Evolutionary conservation across 2,888 invertebrate species (phyloP).

Genomic region (Drosophila mimetica): DNA sequence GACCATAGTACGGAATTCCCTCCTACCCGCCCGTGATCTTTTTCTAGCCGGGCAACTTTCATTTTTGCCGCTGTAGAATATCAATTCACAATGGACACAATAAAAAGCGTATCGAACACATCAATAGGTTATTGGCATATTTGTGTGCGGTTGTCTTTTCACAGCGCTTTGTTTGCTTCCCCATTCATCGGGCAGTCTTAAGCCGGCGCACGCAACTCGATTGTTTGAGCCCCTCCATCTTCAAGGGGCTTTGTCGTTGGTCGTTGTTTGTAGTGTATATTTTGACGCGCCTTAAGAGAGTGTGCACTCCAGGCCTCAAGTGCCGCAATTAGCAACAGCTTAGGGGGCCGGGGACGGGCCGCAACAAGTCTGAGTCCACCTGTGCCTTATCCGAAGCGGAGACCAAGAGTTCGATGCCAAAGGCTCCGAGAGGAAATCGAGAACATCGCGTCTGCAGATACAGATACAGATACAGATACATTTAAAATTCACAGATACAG

Average conservation of each 20-base stretch:
- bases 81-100: constrained; percentile 56
- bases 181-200: constrained; percentile 26
- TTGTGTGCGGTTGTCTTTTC: constrained; percentile 34
- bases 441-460: not conserved
- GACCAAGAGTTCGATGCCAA: constrained; percentile 7
- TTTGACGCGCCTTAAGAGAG: constrained; percentile 63
- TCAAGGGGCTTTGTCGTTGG: constrained; percentile 20
- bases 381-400: not conserved
- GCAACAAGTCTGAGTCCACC: constrained; percentile 22
- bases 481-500: not conserved
- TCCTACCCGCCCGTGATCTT: constrained; percentile 12
- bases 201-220: constrained; percentile 44
- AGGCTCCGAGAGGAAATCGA: not conserved
- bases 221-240: constrained; percentile 34
- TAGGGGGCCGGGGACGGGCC: constrained; percentile 12
- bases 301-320: constrained; percentile 54
- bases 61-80: constrained; percentile 72
- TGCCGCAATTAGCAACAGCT: constrained; percentile 60
- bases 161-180: constrained; percentile 61
- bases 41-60: constrained; percentile 64
- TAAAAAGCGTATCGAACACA: constrained; percentile 63
- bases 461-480: not conserved
- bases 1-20: constrained; percentile 35
- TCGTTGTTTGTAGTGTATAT: constrained; percentile 50
- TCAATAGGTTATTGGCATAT: constrained; percentile 67